Evolutionary conservation across 2,888 invertebrate species (phyloP).

Genomic region (Charanyca ferruginea): DNA sequence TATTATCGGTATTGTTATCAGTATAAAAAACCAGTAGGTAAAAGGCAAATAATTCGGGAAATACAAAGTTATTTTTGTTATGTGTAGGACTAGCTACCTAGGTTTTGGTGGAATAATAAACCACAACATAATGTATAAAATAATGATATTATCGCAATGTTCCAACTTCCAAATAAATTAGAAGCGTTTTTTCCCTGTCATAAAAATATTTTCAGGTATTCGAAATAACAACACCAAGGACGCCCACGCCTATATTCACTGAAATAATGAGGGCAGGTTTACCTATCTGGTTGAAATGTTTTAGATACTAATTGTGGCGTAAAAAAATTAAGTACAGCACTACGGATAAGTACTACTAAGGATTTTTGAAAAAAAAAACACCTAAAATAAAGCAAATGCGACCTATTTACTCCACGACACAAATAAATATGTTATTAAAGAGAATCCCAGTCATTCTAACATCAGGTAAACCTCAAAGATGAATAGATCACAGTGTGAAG

Average conservation of each 20-base stretch:
- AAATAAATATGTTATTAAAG: constrained; percentile 24
- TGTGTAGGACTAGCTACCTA: no score
- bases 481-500: constrained; percentile 69
- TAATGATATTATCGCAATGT: background rate
- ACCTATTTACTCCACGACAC: constrained; percentile 13
- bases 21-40: background rate
- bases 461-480: constrained; percentile 54
- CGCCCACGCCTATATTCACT: background rate
- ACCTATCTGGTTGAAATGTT: background rate
- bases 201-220: background rate
- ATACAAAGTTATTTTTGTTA: no score
- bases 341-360: no score
- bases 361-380: no score
- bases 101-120: no score
- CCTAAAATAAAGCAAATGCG: background rate
- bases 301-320: no score
- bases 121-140: no score
- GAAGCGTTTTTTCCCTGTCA: background rate
- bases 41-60: background rate
- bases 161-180: background rate
- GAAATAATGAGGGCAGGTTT: background rate
- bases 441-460: constrained; percentile 32
- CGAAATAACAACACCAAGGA: background rate
- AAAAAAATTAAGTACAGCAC: no score
- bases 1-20: background rate